phyloP scores from a whole-genome alignment of 2,797 vertebrate species.

The Poecile montanus region DNA sequence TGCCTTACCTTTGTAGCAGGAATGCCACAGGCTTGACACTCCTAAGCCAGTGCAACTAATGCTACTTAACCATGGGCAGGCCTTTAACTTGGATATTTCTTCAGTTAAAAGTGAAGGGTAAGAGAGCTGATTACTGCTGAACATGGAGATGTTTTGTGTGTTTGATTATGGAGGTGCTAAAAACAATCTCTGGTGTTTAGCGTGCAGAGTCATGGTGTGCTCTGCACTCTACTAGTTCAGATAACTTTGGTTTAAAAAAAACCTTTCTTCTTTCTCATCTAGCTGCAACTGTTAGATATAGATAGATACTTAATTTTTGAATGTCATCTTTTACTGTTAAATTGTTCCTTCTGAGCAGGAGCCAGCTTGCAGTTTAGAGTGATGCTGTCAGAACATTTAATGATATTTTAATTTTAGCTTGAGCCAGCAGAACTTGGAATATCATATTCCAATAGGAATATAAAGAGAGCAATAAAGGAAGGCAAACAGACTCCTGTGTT shows the following conservation, averaged over 20 bases:
- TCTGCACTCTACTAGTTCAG: neutral
- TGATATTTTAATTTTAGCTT: conserved; percentile 4
- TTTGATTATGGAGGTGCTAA: neutral
- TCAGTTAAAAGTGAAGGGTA: neutral
- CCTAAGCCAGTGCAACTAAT: neutral
- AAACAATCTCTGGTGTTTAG: neutral
- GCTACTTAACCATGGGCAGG: neutral
- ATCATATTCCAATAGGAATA: neutral
- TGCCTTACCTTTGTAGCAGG: neutral
- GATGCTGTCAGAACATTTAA: neutral
- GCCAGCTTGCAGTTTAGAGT: neutral
- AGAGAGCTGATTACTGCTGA: neutral
- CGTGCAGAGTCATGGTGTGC: neutral
- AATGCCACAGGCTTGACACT: neutral
- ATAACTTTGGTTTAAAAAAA: neutral
- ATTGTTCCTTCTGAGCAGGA: neutral
- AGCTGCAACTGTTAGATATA: neutral
- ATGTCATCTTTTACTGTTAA: neutral
- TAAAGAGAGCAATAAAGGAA: neutral
- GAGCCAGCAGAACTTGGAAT: neutral
- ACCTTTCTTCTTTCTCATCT: neutral
- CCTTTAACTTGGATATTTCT: neutral
- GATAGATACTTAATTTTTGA: neutral
- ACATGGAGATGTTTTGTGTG: neutral
- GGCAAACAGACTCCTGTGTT: neutral